phyloP scores from a whole-genome alignment of 2,888 invertebrate species.

The Sesia apiformis region DNA sequence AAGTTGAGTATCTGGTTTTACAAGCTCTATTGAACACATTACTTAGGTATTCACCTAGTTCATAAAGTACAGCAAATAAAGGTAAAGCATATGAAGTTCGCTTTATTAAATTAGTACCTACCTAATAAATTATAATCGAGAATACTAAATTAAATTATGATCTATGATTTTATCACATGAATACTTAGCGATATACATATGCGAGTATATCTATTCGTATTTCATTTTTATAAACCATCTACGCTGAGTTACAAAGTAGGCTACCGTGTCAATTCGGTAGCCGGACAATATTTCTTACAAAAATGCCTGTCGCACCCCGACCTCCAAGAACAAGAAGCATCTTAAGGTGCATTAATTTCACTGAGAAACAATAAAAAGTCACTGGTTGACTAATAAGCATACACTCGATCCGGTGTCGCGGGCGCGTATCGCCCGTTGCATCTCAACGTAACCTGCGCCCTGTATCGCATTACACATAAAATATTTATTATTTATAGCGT shows the following conservation, averaged over 20 bases:
- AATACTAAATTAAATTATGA: no score
- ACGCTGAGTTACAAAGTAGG: slow-evolving; percentile 12
- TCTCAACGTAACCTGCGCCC: slow-evolving; percentile 45
- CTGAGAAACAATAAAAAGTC: slow-evolving; percentile 56
- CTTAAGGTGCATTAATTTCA: slow-evolving; percentile 42
- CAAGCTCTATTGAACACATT: no score
- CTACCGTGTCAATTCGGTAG: slow-evolving; percentile 39
- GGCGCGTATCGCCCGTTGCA: slow-evolving; percentile 49
- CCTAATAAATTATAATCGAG: no score
- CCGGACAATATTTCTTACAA: slow-evolving; percentile 22
- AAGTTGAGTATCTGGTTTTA: no score
- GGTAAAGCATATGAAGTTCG: no score
- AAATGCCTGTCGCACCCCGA: slow-evolving; percentile 10
- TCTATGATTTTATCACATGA: no score
- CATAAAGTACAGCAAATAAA: no score
- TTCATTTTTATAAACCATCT: no score
- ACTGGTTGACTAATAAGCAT: slow-evolving; percentile 57
- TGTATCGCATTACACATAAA: slow-evolving; percentile 70
- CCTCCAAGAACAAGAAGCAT: slow-evolving; percentile 16
- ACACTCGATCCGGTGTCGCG: slow-evolving; percentile 36
- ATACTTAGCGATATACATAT: no score
- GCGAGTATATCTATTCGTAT: no score
- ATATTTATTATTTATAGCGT: slow-evolving; percentile 71
- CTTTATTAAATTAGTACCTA: no score
- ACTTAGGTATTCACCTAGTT: no score